Conservation (phyloP, 2,113 vertebrate species). For the rat (Rattus norvegicus) region GRCr8 NC_086023.1:110873501-110874000, state of each 20-base stretch:
- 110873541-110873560: background rate
- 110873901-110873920: slow-evolving; percentile 13
- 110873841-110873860: slow-evolving; percentile 31
- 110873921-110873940: slow-evolving; percentile 52
- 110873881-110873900: slow-evolving; percentile 17
- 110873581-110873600: background rate
- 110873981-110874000: slow-evolving; percentile 26
- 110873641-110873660: slow-evolving; percentile 45
- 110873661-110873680: background rate
- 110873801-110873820: slow-evolving; percentile 65
- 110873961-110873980: slow-evolving; percentile 3
- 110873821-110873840: slow-evolving; percentile 61
- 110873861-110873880: slow-evolving; percentile 6
- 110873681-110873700: slow-evolving; percentile 40
- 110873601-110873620: background rate
- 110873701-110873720: slow-evolving; percentile 64
- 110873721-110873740: slow-evolving; percentile 59
- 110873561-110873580: slow-evolving; percentile 6
- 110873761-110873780: slow-evolving; percentile 49
- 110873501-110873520: background rate
- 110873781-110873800: slow-evolving; percentile 41
- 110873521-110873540: background rate
- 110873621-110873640: slow-evolving; percentile 44
- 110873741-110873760: slow-evolving; percentile 62
- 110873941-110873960: slow-evolving; percentile 46